These are phyloP conservation scores for Paelopatides confundens DNA, from an alignment of 53 echinoderm and acorn worm species.

Conservation along the genomic window DNA sequence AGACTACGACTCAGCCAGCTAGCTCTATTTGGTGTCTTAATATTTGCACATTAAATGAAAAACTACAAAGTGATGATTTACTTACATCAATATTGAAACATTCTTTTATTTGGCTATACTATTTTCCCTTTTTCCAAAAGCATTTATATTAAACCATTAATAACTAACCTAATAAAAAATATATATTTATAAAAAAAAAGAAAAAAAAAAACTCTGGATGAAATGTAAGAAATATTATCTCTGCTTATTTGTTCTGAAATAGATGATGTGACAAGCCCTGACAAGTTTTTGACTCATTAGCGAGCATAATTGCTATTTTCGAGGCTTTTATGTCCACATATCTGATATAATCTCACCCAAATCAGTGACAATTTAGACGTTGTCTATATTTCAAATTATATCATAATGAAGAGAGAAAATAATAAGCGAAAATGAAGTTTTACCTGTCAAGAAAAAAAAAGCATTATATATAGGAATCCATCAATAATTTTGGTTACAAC, in stretches of 20 bases:
- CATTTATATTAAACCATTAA: neutral
- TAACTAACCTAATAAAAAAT: neutral
- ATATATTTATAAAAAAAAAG: neutral
- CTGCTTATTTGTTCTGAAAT: neutral
- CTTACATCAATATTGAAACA: no score
- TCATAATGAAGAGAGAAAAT: neutral
- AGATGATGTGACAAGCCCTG: neutral
- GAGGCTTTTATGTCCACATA: neutral
- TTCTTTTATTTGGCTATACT: no score
- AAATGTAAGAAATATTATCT: neutral
- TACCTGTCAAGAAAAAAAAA: neutral
- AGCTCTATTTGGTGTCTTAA: no score
- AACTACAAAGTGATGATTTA: no score
- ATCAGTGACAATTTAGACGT: neutral
- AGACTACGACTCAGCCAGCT: no score
- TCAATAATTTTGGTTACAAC: no score
- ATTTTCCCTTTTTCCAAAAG: neutral
- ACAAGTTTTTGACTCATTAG: neutral
- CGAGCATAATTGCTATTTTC: neutral
- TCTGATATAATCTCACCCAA: neutral
- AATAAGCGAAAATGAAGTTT: neutral
- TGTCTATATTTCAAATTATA: neutral
- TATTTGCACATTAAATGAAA: no score
- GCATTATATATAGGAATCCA: neutral
- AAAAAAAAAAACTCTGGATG: neutral